Conservation (phyloP, 2,888 invertebrate genomes). For the Metacarcinus magister region DNA sequence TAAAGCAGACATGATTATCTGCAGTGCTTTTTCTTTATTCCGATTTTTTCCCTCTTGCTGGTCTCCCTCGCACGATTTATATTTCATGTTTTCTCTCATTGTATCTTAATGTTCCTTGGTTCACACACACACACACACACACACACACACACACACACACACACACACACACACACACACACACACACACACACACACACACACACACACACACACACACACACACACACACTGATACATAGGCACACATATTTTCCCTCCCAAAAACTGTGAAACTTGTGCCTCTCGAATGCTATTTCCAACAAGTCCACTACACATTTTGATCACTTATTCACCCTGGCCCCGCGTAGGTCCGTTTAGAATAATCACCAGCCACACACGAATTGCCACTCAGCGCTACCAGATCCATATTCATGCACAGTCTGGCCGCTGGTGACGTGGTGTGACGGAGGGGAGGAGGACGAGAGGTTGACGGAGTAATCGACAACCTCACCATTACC, state of each 20-base stretch:
- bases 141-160: background rate
- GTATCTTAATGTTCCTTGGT: background rate
- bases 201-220: background rate
- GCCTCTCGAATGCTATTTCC: background rate
- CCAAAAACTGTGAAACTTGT: background rate
- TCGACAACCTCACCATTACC: background rate
- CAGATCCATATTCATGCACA: background rate
- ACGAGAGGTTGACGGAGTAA: background rate
- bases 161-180: slow-evolving; percentile 43
- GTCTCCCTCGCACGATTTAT: background rate
- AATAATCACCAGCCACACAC: slow-evolving; percentile 22
- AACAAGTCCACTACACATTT: background rate
- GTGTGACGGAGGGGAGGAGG: background rate
- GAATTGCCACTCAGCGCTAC: slow-evolving; percentile 18
- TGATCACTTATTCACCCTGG: slow-evolving; percentile 26
- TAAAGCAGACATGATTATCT: background rate
- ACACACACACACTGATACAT: background rate
- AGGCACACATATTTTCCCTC: background rate
- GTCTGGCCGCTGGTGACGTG: background rate
- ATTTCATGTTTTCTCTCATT: background rate
- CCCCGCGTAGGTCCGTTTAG: background rate
- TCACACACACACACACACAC: background rate
- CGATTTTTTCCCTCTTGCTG: background rate
- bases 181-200: slow-evolving; percentile 9
- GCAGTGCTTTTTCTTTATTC: background rate